phyloP scores from a whole-genome alignment of 2,797 vertebrate genomes.

The Manis javanica region DNA sequence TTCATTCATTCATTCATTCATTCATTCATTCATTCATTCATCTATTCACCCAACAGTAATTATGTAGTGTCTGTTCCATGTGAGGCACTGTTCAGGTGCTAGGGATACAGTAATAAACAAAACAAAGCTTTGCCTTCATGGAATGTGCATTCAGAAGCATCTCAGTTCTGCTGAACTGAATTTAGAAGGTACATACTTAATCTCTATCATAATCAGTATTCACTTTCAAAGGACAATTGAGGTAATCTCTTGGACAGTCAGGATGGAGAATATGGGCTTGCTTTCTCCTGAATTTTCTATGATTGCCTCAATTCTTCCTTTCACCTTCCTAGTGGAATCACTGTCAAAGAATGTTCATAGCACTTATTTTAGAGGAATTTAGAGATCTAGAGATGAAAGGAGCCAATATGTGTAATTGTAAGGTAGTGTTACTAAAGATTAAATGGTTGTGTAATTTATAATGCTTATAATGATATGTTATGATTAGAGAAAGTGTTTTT shows the following conservation, averaged over 20 bases:
- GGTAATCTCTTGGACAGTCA: background rate
- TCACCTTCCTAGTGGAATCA: background rate
- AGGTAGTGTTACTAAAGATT: conserved; percentile 36
- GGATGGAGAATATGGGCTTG: background rate
- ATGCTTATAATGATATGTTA: conserved; percentile 49
- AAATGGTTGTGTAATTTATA: conserved; percentile 60
- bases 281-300: background rate
- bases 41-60: background rate
- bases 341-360: background rate
- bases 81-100: background rate
- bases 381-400: conserved; percentile 52
- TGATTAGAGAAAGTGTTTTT: background rate
- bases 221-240: background rate
- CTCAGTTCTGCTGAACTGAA: background rate
- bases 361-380: conserved; percentile 23
- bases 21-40: background rate
- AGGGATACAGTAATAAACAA: background rate
- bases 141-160: background rate
- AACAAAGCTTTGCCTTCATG: background rate
- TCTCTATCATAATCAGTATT: background rate
- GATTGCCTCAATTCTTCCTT: background rate
- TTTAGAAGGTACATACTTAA: background rate
- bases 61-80: background rate
- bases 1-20: background rate
- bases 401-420: conserved; percentile 41